These are phyloP conservation scores for Andrena haemorrhoa DNA, from an alignment of 2,888 invertebrate species.

Conservation along the genomic window DNA sequence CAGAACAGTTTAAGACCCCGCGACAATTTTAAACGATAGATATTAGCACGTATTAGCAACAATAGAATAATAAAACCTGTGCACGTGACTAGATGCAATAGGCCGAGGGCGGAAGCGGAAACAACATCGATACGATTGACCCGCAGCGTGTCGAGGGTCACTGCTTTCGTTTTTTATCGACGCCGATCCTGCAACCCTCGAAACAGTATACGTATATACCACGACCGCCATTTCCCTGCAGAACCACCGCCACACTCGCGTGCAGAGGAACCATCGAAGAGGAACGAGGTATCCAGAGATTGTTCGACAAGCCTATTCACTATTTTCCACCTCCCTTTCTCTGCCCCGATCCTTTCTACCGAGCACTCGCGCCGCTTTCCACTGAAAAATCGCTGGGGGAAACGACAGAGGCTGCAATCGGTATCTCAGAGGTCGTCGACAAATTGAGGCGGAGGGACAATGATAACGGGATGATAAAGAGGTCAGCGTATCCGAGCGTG, in stretches of 20 bases:
- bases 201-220: slow-evolving; percentile 10
- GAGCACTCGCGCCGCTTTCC: not conserved
- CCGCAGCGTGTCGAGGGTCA: slow-evolving; percentile 4
- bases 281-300: slow-evolving; percentile 28
- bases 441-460: slow-evolving; percentile 4
- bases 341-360: not conserved
- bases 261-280: slow-evolving; percentile 29
- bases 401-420: not conserved
- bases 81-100: not conserved
- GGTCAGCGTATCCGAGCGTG: not conserved
- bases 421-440: not conserved
- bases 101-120: slow-evolving; percentile 32
- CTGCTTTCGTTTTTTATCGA: slow-evolving; percentile 43
- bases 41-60: too few species aligned
- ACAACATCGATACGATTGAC: slow-evolving; percentile 40
- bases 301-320: slow-evolving; percentile 13
- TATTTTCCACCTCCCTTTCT: not conserved
- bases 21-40: too few species aligned
- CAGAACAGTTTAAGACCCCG: too few species aligned
- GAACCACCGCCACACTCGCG: slow-evolving; percentile 20
- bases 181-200: slow-evolving; percentile 17
- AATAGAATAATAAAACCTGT: not conserved
- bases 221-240: slow-evolving; percentile 26
- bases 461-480: not conserved
- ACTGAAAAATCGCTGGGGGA: not conserved